Percentiles rank a stretch among this genome's conserved stretches.
Conservation (phyloP, 2,888 invertebrate species). For the Ferdinandea cuprea region DNA sequence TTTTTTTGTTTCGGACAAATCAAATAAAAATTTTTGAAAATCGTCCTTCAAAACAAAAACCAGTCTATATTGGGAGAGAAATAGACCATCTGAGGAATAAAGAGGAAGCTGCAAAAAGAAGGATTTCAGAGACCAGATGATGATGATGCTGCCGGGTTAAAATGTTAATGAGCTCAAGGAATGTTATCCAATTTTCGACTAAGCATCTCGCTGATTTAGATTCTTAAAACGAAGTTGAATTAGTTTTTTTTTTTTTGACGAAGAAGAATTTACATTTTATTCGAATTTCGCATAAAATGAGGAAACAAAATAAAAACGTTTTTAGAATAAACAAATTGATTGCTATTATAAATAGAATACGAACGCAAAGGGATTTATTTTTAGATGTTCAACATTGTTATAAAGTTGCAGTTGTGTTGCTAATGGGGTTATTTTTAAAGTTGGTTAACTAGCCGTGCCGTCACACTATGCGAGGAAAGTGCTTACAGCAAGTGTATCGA, state of each 20-base stretch:
- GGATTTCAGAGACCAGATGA: slow-evolving; percentile 31
- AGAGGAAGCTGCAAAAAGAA: neutral
- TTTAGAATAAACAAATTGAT: no score
- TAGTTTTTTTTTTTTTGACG: no score
- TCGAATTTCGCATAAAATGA: slow-evolving; percentile 25
- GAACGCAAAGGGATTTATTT: no score
- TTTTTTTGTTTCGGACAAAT: slow-evolving; percentile 42
- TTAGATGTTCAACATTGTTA: no score
- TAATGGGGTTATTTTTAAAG: no score
- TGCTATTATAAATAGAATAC: no score
- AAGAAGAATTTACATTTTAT: slow-evolving; percentile 7
- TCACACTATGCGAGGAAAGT: no score
- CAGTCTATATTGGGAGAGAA: neutral
- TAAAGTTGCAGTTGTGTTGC: no score
- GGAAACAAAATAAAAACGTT: slow-evolving; percentile 22
- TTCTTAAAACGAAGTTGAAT: slow-evolving; percentile 48
- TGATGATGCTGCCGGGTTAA: slow-evolving; percentile 38
- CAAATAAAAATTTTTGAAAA: slow-evolving; percentile 54
- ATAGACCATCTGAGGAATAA: neutral
- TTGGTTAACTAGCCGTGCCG: no score
- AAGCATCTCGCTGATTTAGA: slow-evolving; percentile 59
- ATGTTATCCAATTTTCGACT: slow-evolving; percentile 65
- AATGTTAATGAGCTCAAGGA: slow-evolving; percentile 63
- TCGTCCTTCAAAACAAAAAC: slow-evolving; percentile 24
- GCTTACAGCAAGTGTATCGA: no score